Evolutionary conservation across 2,113 vertebrate genomes (phyloP).

Genomic region (Lontra canadensis): DNA sequence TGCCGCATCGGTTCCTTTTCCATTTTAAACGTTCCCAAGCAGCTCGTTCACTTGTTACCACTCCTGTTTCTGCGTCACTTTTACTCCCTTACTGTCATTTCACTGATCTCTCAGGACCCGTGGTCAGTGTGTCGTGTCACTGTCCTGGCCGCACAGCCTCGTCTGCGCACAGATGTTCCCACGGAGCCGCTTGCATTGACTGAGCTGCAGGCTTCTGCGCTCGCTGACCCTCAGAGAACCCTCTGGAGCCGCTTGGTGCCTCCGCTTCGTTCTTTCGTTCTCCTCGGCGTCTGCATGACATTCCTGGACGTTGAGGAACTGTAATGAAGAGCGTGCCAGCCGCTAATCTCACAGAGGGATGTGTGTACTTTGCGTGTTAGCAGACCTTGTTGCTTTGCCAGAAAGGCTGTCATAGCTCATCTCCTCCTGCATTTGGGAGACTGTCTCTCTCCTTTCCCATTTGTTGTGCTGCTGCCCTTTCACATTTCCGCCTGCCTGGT

Average conservation of each 20-base stretch:
- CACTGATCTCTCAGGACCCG: not conserved
- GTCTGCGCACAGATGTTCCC: not conserved
- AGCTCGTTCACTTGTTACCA: not conserved
- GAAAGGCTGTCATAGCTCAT: fast-evolving
- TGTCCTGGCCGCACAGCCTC: not conserved
- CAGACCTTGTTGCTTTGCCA: not conserved
- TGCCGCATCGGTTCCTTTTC: not conserved
- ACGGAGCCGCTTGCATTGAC: fast-evolving
- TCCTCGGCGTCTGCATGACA: not conserved
- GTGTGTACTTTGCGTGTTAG: not conserved
- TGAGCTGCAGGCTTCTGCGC: no score
- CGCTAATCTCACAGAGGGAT: not conserved
- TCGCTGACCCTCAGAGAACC: no score
- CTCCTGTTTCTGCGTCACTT: not conserved
- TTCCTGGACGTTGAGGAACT: not conserved
- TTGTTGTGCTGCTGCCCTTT: fast-evolving
- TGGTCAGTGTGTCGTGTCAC: not conserved
- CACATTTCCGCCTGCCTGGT: not conserved
- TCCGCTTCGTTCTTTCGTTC: fast-evolving
- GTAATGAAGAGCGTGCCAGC: not conserved
- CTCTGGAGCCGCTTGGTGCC: fast-evolving
- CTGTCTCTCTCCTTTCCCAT: fast-evolving
- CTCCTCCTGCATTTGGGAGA: fast-evolving
- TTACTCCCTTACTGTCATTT: not conserved
- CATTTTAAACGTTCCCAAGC: not conserved